Evolutionary conservation across 2,113 vertebrate genomes (phyloP), one percentile per base, ranked within the genome.

Genomic region (Acrocephalus arundinaceus): DNA sequence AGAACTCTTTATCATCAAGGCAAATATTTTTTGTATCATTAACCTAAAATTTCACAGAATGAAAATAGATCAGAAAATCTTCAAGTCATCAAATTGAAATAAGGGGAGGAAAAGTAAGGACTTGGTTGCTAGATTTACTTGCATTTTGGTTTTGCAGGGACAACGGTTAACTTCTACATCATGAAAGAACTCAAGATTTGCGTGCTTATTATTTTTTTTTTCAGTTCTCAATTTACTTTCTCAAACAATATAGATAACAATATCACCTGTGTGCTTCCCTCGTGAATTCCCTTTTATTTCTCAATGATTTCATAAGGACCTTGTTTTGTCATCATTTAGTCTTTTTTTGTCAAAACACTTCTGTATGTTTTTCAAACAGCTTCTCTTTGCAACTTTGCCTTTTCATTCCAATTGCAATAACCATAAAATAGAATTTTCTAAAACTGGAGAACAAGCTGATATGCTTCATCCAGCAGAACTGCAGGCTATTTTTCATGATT

Each of bases 401-500:
- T 86, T 81, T 71, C 77, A 75, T 37, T 92, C 71, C 52, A 96
- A 57, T 87, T 95, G 65, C 46, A 3, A 89, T 91, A 94, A 72
- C 61, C 88, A 89, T 90, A 92, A 95, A 96, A 90, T 85, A 90
- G 73, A 93, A 93, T 92, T 96, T 96, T 96, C 83, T 95, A 89
- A 96, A 96, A 89, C 85, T 95, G 88, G 61, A 93, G 92, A 94
- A 96, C 85, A 92, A 94, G 80, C 61, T 88, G 95, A 94, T 94
- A 90, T 84, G 82, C 87, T 90, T 93, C 92, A 93, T 87, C 68
- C 88, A 89, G 85, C 57, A 96, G 92, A 94, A 83, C 94, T 94
- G 83, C 73, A 85, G 94, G 83, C 88, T 97, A 92, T 95, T 96
- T 95, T 96, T 94, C 93, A 89, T 93, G 76, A 96, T 97, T 96